Base-by-base conservation (phyloP, 2,888 invertebrate species). In the Autographa gamma region DNA sequence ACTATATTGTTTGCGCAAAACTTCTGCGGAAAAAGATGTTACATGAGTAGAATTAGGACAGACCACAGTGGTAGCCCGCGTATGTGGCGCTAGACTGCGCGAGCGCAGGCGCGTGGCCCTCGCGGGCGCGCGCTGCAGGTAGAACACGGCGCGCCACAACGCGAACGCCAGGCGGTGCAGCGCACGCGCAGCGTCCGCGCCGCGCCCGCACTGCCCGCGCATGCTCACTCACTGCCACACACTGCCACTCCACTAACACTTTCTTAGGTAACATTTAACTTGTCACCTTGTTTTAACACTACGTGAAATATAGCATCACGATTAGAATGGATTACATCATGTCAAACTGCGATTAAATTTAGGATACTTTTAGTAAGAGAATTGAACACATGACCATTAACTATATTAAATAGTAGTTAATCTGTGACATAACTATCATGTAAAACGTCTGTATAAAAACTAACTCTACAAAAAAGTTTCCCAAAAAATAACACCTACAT, bases 81-180 rank as follows among this genome's bases (percentile, higher is more conserved):
- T 70, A 52, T 80, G 73, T 14, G 74, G 64, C 8, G 74, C 77
- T 31, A 86, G 84, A 73, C 90, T 92, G 65, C 90, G 87, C 18
- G 92, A 90, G 54, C 93, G 89, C 5, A 84, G 63, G 0, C 83
- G 85, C 1, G 83, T 68, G 0, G 77, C 79, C 2, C 85, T 84
- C 56, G 74, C 76, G 0, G 89, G 91, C 25, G 92, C 93, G 86
- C 96, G 91, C 90, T 97, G 97, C 80, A 97, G 96, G 88, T 97
- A 96, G 88, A 97, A 96, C 59, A 97, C 97, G 67, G 97, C 97
- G 82, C 97, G 97, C 97, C 97, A 97, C 74, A 97, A 95, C 41
- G 97, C 97, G 86, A 97, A 97, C 54, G 97, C 97, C 48, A 97
- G 96, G 70, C 97, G 96, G 85, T 97, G 97, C 75, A 97, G 93